Base-by-base conservation (phyloP, 1,140 invertebrate species). In the Mylabris phalerata region DNA sequence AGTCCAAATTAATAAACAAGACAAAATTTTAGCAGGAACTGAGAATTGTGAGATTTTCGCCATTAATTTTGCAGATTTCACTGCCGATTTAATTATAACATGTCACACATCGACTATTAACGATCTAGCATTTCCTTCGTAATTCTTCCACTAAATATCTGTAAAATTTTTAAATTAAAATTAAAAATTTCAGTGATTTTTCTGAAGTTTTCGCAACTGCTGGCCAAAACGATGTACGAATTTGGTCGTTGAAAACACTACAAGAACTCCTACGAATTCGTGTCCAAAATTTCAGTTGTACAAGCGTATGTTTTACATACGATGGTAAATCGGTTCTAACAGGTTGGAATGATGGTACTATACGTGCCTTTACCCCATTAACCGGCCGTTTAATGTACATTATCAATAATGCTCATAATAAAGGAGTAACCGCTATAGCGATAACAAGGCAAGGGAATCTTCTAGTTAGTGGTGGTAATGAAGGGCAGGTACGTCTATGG, bases 331-430 rank as follows among this genome's bases (percentile, higher is more conserved):
- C 82, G 49, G 86, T 94, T 61, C 75, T 93, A 67, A 59, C 66
- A 80, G 84, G 79, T 1, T 95, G 92, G 92, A 89, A 92, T 73
- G 92, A 95, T 79, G 92, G 92, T 40, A 84, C 85, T 64, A 92
- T 94, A 56, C 79, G 92, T 51, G 60, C 88, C 3, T 94, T 93
- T 69, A 90, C 88, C 1, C 89, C 91, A 1, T 81, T 92, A 60
- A 88, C 86, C 3, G 92, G 92, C 0, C 77, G 81, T 38, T 73
- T 90, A 1, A 84, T 93, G 50, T 94, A 87, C 74, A 81, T 81
- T 32, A 92, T 95, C 62, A 76, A 84, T 45, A 87, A 93, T 75
- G 89, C 92, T 5, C 93, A 97, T 71, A 87, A 88, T 62, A 91
- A 92, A 73, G 91, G 89, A 43, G 88, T 90, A 0, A 88, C 90